Base-by-base conservation (phyloP, 2,888 invertebrate genomes). In the Psylliodes chrysocephalus region DNA sequence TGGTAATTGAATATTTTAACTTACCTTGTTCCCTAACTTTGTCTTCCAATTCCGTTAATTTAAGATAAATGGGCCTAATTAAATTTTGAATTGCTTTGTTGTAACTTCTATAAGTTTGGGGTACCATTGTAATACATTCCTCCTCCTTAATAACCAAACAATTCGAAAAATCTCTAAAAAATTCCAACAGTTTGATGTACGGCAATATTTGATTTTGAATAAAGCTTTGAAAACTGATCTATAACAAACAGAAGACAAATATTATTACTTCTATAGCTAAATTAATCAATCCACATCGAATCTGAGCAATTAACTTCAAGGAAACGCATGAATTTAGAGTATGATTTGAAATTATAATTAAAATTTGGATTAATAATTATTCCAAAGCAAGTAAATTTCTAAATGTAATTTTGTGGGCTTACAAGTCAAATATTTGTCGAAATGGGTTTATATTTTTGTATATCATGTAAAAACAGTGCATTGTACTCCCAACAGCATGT, bases 101-200 rank as follows among this genome's bases (percentile, higher is more conserved):
- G 56, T 82, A 82, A 60, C 78, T 77, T 51, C 73, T 71, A 60
- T 79, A 82, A 2, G 81, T 81, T 60, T 76, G 73, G 0, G 79
- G 72, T 10, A 72, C 66, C 4, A 56, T 52, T n/a, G 22, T 57
- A 14, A 64, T 55, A 57, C 64, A 65, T 33, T 71, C 59, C 35
- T 70, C 68, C 12, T 60, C 40, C 4, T 55, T 46, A 7, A 61
- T 42, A 18, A 55, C 67, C 25, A 70, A 55, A 10, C 70, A 72
- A 49, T 68, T 69, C n/a, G 73, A 68, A 66, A 81, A 80, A 30
- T 77, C 68, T 18, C 77, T 70, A 59, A 82, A 79, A 47, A 73
- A 74, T 44, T 80, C 76, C 22, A 82, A 61, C 28, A 79, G 60
- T 64, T 80, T 74, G 28, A 82, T 79, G 64, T 81, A 77, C 0